Base-by-base conservation (phyloP, 2,113 vertebrate genomes). In the Physeter macrocephalus region DNA sequence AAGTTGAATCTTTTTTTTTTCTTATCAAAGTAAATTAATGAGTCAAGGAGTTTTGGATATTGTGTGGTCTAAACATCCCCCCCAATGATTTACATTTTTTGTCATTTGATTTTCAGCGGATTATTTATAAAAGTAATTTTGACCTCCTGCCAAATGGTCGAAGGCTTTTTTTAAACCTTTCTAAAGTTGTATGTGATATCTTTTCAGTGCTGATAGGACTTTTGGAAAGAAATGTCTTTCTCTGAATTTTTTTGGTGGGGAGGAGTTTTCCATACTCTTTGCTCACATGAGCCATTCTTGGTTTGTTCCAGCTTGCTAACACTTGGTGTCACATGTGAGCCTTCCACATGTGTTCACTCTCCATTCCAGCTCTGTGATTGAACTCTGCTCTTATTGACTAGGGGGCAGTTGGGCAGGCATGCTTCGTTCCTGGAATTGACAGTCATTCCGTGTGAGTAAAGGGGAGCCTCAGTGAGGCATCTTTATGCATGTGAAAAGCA, bases 381-480 rank as follows among this genome's bases (percentile, higher is more conserved):
- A 96, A 96, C 82, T 97, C 97, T 97, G 96, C 67, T 97, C 94
- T 97, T 95, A 96, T 54, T 97, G 96, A 97, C 83, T 96, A 93
- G 95, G 96, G 91, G 94, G 92, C 96, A 97, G 0, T 96, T 97
- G 92, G 94, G 96, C 96, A 97, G 95, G 96, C 95, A 96, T 90
- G 96, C 92, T 49, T 85, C 93, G 80, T 92, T 97, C 95, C 98
- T 97, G 97, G 94, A 92, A 91, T 94, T 98, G 95, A 98, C 98
- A 98, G 95, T 98, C 95, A 77, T 96, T 97, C 92, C 92, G 80
- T 96, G 97, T 97, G 97, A 98, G 98, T 97, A 93, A 97, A 93
- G 96, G 94, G 90, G 97, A 89, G 97, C 94, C 90, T 97, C 95
- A 72, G 57, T 90, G 96, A 96, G 92, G 88, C 83, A 15, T 93